These are phyloP conservation scores for Melieria picta DNA, from an alignment of 2,888 invertebrate genomes.

Conservation along the genomic window DNA sequence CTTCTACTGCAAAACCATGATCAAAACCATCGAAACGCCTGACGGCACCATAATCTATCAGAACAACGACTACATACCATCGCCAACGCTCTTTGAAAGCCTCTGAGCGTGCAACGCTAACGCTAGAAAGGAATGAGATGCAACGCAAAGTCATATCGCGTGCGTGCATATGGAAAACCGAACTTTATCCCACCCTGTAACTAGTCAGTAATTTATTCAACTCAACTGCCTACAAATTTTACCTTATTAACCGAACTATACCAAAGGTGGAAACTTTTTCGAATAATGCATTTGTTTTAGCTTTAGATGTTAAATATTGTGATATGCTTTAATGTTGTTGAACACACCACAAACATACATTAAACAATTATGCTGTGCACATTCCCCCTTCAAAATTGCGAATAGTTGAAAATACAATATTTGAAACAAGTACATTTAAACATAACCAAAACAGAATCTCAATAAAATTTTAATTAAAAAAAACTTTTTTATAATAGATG, in stretches of 20 bases:
- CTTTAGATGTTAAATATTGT: slow-evolving; percentile 34
- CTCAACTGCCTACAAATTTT: slow-evolving; percentile 33
- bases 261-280: slow-evolving; percentile 29
- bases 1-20: slow-evolving; percentile 83
- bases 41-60: slow-evolving; percentile 62
- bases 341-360: neutral
- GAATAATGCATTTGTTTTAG: slow-evolving; percentile 32
- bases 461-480: too few species aligned
- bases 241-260: slow-evolving; percentile 8
- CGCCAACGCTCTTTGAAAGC: slow-evolving; percentile 46
- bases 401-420: too few species aligned
- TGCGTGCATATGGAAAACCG: neutral
- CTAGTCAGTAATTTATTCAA: slow-evolving; percentile 32
- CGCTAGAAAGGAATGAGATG: neutral
- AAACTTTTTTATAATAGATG: too few species aligned
- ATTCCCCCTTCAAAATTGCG: too few species aligned
- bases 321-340: slow-evolving; percentile 23
- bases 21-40: slow-evolving; percentile 65
- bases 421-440: too few species aligned
- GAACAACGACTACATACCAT: slow-evolving; percentile 50
- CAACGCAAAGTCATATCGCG: neutral
- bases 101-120: slow-evolving; percentile 13
- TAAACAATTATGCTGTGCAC: too few species aligned
- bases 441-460: too few species aligned
- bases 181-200: slow-evolving; percentile 26